Conservation (phyloP, 2,113 vertebrate species). For the Mystacornis crossleyi region DNA sequence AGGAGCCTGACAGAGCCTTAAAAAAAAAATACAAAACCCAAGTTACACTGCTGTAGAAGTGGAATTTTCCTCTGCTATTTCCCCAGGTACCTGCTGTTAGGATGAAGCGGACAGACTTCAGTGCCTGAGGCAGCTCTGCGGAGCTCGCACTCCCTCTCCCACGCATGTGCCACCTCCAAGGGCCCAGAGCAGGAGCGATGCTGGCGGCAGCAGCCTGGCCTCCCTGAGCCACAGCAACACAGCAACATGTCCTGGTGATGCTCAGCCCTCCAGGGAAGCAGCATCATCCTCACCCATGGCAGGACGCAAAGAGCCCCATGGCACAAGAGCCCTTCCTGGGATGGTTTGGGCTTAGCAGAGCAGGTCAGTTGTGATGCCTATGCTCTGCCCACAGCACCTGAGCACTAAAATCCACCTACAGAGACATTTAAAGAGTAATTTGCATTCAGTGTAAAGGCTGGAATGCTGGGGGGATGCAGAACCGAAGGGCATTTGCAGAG, state of each 20-base stretch:
- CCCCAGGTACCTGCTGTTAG: not conserved
- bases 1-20: not conserved
- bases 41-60: not conserved
- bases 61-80: constrained; percentile 14
- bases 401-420: not conserved
- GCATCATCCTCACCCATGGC: accelerated
- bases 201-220: not conserved
- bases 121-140: not conserved
- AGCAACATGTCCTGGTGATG: accelerated
- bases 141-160: not conserved
- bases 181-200: accelerated
- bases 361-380: not conserved
- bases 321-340: not conserved
- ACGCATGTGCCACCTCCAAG: accelerated
- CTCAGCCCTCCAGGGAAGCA: not conserved
- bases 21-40: not conserved
- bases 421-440: not conserved
- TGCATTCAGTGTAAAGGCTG: not conserved
- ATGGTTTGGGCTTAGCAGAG: not conserved
- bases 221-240: not conserved
- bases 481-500: not conserved
- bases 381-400: accelerated
- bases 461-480: not conserved
- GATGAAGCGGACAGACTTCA: not conserved
- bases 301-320: accelerated